Conservation (phyloP, 1,140 invertebrate species). For the Thrips palmi region DNA sequence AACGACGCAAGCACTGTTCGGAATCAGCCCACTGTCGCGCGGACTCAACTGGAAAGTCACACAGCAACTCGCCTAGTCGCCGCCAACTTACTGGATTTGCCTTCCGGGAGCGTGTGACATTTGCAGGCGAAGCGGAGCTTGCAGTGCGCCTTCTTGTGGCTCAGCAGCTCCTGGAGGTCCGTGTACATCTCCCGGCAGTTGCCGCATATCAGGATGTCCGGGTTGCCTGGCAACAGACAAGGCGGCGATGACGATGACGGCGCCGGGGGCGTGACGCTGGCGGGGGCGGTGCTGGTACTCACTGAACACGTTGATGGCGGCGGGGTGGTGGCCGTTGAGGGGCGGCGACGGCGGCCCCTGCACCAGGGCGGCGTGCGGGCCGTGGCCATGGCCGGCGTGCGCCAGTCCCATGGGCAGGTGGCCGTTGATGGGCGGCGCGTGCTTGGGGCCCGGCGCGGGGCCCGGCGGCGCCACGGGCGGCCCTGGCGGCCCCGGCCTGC, state of each 20-base stretch:
- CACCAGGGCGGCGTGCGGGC: too few relatives aligned
- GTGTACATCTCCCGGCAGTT: conserved; percentile 65
- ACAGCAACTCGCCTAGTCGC: too few relatives aligned
- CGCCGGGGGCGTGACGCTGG: neutral
- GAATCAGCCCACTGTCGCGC: neutral
- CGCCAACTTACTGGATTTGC: conserved; percentile 9
- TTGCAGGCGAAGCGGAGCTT: conserved; percentile 65
- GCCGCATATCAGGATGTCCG: conserved; percentile 69
- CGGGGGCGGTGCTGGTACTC: too few relatives aligned
- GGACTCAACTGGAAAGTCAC: too few relatives aligned
- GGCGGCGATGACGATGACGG: neutral
- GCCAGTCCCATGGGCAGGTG: conserved; percentile 12
- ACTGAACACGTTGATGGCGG: too few relatives aligned
- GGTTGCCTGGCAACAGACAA: conserved; percentile 39
- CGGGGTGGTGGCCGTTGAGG: too few relatives aligned
- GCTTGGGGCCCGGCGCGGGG: too few relatives aligned
- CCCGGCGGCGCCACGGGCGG: conserved; percentile 6
- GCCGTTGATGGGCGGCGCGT: conserved; percentile 11
- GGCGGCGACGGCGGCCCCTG: too few relatives aligned
- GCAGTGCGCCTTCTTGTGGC: conserved; percentile 67
- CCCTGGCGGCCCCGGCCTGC: conserved; percentile 4
- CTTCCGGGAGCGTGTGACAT: conserved; percentile 39
- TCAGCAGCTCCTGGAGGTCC: conserved; percentile 55
- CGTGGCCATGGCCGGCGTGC: too few relatives aligned
- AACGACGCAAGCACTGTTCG: too few relatives aligned